Evolutionary conservation across 1,140 invertebrate genomes (phyloP), one percentile per base, ranked within the genome.

Genomic region (Leguminivora glycinivorella): DNA sequence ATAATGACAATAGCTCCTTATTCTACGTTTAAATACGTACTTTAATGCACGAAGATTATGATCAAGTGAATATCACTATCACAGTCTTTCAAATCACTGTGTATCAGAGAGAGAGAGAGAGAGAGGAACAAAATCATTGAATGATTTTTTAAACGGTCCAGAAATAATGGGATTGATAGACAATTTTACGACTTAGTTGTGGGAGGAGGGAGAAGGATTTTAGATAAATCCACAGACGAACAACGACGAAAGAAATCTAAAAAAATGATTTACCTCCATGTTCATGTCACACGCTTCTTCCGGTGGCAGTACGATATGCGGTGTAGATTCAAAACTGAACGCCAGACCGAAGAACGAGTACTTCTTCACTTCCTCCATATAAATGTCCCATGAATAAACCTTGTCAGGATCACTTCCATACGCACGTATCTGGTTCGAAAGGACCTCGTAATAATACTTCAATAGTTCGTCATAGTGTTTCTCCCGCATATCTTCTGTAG

Each of bases 291-390:
- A 92, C n/a, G 93, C 89, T 63, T 94, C 93, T 66, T 93, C 92
- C 25, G 94, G 92, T 25, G 93, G 92, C 24, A 95, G 81, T 67
- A 95, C 77, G 14, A 92, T 93, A 72, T 94, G 92, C 12, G 94
- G 94, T 10, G 94, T 85, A 1, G 94, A 93, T 83, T 95, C 95
- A 68, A 95, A 90, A 71, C 93, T 92, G 81, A 95, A 94, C 24
- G 89, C 92, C 22, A 94, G 73, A 29, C 94, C 95, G 69, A 94
- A 93, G 43, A 91, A 90, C 9, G 93, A 95, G 80, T 94, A 92
- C n/a, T 94, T 92, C 77, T 93, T 93, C 1, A 95, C 75, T 88
- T 95, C 93, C 2, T 78, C 77, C 82, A 92, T 87, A 70, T 93
- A 89, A 0, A 77, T 70, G 0, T 92, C 80, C 90, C 88, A 93